Base-by-base conservation (phyloP, 2,888 invertebrate genomes). In the Ophion costatus region DNA sequence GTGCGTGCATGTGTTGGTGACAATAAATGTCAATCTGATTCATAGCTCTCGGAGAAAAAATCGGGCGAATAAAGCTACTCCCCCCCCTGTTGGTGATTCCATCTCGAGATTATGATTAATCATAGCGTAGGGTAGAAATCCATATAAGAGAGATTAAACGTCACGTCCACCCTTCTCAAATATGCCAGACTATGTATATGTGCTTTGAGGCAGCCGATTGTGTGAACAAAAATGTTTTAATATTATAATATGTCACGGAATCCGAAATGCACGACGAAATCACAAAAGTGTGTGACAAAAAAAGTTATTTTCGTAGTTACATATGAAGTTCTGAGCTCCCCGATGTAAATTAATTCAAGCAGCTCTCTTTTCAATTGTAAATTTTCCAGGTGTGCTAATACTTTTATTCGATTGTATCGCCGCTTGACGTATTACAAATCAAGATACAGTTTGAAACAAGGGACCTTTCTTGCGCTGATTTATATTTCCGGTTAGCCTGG, bases 21-120 rank as follows among this genome's bases (percentile, higher is more conserved):
- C 20, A 82, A 81, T 84, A 78, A 84, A 82, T 71, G 71, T 82
- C 79, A 75, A 84, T 73, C 70, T 79, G 75, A 84, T 82, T 82
- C 79, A 79, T 84, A 51, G 66, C 61, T 42, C 24, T 51, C 33
- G 51, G 64, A 71, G n/a, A 71, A 51, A 74, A 78, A 70, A 78
- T 75, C 64, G 42, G 64, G 57, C 33, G 67, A 63, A 77, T 57
- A 84, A 45, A 42, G 42, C 61, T 45, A 20, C 57, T 22, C 29
- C 33, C 29, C 45, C 66, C 38, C 57, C n/a, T 7, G 11, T 22
- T 7, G 74, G 45, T 67, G 59, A 75, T 76, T 79, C 61, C 56
- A 45, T 79, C 81, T 22, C 61, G 38, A n/a, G 75, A 57, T 33
- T 71, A 84, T 79, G 82, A 84, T 84, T 84, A 79, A 84, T 84